Evolutionary conservation across 2,113 vertebrate genomes (phyloP).

Genomic region (Hippotragus niger): DNA sequence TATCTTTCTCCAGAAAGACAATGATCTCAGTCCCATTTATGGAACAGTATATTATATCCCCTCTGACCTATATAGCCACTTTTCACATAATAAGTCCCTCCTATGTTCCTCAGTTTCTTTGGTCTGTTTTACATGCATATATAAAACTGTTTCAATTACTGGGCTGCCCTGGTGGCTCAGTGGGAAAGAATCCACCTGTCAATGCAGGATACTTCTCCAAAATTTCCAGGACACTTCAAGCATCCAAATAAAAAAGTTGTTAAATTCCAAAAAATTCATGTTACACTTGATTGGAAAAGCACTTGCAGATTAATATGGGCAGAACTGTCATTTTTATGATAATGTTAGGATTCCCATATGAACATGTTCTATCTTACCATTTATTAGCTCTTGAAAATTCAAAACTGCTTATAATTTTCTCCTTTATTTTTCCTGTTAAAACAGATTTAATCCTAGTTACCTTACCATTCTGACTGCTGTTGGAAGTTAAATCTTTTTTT

Average conservation of each 20-base stretch:
- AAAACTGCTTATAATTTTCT: constrained; percentile 5
- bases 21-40: not conserved
- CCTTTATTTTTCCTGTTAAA: not conserved
- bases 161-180: not conserved
- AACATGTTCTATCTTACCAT: not conserved
- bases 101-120: not conserved
- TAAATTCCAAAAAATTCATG: not conserved
- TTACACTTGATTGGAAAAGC: not conserved
- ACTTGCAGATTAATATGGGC: not conserved
- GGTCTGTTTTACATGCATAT: not conserved
- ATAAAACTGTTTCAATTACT: not conserved
- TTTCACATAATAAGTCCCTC: not conserved
- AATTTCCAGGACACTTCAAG: not conserved
- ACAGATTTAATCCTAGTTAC: not conserved
- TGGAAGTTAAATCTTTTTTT: not conserved
- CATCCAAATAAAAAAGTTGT: not conserved
- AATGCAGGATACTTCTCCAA: not conserved
- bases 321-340: not conserved
- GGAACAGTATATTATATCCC: not conserved
- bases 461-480: not conserved
- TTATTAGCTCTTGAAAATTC: not conserved
- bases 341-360: not conserved
- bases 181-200: not conserved
- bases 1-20: not conserved
- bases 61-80: not conserved